Base-by-base conservation (phyloP, 1,140 invertebrate genomes). In the Drosophila eugracilis region DNA sequence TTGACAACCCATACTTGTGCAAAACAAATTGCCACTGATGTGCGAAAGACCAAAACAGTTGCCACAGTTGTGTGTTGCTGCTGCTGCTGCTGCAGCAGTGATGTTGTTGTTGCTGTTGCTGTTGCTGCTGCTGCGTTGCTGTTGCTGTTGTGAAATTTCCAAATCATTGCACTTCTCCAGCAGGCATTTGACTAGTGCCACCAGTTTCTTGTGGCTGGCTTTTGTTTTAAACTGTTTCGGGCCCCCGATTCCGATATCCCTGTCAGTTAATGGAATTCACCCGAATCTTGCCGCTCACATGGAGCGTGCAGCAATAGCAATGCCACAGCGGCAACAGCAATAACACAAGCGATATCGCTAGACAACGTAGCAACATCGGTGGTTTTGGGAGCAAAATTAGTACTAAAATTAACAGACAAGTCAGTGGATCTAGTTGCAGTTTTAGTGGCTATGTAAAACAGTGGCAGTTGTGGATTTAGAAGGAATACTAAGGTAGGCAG, bases 11-110 rank as follows among this genome's bases (percentile, higher is more conserved):
- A 89, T 90, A 90, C 89, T 90, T 89, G 89, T 90, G 89, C 89
- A 90, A 90, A 90, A 86, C 89, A 90, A 90, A 90, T 90, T 90
- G 89, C 89, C 89, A 90, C 89, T 90, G 89, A 90, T 90, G 89
- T 90, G 89, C 80, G 89, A 90, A 90, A 78, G 83, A 81, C 83
- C 83, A 88, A 86, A 86, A 86, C 83, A 88, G 76, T 85, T 85
- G 80, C 69, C 66, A 74, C 81, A 86, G 48, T 58, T 78, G 67
- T 72, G 52, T 28, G 24, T 42, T 30, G 44, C 42, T 30, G 44
- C 42, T 54, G 54, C 21, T 52, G 45, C 54, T 60, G 54, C 42
- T 41, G 26, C 3, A n/a, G n/a, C n/a, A n/a, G n/a, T n/a, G n/a
- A n/a, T 28, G 24, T 42, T 30, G 44, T 44, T 30, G 44, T 44